These are phyloP conservation scores for Andrena haemorrhoa DNA, from an alignment of 2,888 invertebrate genomes.

Conservation along the genomic window DNA sequence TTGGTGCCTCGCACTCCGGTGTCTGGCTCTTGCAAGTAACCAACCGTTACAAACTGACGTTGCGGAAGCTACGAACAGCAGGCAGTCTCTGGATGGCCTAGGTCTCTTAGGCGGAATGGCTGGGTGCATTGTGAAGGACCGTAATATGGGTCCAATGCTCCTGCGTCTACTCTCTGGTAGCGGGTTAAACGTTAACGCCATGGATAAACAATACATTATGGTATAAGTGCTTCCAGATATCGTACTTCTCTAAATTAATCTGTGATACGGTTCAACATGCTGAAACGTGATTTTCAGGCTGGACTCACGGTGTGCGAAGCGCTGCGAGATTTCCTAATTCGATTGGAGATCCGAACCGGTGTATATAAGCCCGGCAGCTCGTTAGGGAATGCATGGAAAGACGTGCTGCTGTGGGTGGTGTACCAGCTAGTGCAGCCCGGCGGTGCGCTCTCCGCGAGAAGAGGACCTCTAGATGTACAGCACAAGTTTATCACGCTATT, in stretches of 20 bases:
- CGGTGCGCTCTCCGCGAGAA: constrained; percentile 88
- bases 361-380: constrained; percentile 86
- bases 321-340: constrained; percentile 89
- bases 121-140: constrained; percentile 88
- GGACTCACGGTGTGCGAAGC: constrained; percentile 92
- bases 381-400: constrained; percentile 87
- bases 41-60: constrained; percentile 84
- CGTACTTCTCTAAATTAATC: not conserved
- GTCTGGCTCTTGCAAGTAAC: constrained; percentile 90
- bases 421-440: constrained; percentile 90
- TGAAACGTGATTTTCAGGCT: constrained; percentile 85
- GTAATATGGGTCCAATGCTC: constrained; percentile 89
- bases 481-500: constrained; percentile 90
- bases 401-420: constrained; percentile 89
- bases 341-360: constrained; percentile 89
- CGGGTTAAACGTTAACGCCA: constrained; percentile 85
- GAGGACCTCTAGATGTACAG: constrained; percentile 91
- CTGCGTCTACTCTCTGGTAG: constrained; percentile 89
- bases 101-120: constrained; percentile 87
- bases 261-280: not conserved
- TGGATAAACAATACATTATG: constrained; percentile 86
- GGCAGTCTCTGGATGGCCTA: constrained; percentile 79
- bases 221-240: constrained; percentile 59
- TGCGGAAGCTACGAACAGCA: constrained; percentile 76
- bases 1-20: constrained; percentile 93